Conservation (phyloP, 2,113 vertebrate species). For the Desmodus rotundus region DNA sequence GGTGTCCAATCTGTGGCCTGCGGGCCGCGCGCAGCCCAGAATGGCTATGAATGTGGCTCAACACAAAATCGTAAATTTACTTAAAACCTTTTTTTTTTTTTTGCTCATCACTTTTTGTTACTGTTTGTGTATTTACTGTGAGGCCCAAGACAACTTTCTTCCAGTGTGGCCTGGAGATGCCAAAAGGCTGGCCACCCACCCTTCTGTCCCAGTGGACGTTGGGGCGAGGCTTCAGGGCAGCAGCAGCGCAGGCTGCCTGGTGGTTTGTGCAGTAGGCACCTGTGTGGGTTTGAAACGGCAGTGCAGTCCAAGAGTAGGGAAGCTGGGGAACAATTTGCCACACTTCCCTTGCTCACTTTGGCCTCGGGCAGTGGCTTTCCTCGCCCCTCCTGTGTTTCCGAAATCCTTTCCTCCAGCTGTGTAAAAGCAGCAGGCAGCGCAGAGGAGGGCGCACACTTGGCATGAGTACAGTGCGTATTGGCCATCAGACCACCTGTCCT, state of each 20-base stretch:
- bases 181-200: too few species aligned
- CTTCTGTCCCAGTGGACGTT: neutral
- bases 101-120: too few species aligned
- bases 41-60: too few species aligned
- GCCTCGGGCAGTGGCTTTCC: neutral
- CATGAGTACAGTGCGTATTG: neutral
- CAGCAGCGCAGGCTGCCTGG: neutral
- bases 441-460: neutral
- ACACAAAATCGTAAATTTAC: too few species aligned
- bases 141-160: too few species aligned
- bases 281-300: neutral
- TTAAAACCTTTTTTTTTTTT: too few species aligned
- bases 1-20: too few species aligned
- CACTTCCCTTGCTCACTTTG: neutral
- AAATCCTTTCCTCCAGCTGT: neutral
- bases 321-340: neutral
- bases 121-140: too few species aligned
- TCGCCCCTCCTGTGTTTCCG: neutral
- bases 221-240: neutral
- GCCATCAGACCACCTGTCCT: neutral
- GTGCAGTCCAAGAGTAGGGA: neutral
- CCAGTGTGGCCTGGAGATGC: too few species aligned
- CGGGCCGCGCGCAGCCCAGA: too few species aligned
- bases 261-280: neutral
- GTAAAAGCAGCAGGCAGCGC: neutral